These are phyloP conservation scores for Mylabris sibirica DNA, from an alignment of 2,888 invertebrate species.

Conservation along the genomic window DNA sequence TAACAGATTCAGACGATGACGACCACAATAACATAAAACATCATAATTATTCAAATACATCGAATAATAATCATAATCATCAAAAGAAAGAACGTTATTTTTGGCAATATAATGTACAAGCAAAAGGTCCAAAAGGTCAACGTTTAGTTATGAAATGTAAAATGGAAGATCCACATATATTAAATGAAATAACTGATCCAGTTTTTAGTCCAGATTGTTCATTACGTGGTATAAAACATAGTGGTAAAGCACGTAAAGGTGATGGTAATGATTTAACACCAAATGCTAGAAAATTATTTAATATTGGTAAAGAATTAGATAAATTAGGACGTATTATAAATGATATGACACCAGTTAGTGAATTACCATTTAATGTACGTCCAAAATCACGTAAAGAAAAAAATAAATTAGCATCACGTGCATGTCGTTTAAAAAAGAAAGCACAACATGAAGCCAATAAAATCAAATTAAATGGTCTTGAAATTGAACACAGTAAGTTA, in stretches of 20 bases:
- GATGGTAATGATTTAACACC: slow-evolving; percentile 98
- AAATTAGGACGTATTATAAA: slow-evolving; percentile 91
- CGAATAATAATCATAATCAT: slow-evolving; percentile 22
- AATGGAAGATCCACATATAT: slow-evolving; percentile 89
- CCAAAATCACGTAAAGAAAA: slow-evolving; percentile 97
- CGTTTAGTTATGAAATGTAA: slow-evolving; percentile 84
- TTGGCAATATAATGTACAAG: slow-evolving; percentile 99
- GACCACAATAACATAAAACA: slow-evolving; percentile 58
- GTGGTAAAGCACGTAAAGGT: slow-evolving; percentile 88
- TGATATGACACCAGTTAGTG: slow-evolving; percentile 95
- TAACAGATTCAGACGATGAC: slow-evolving; percentile 71
- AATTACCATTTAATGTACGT: slow-evolving; percentile 86
- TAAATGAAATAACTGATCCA: slow-evolving; percentile 92
- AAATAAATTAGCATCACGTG: slow-evolving; percentile 95
- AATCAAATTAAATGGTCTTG: slow-evolving; percentile 91
- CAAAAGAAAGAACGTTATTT: slow-evolving; percentile 85
- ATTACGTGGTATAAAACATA: slow-evolving; percentile 88
- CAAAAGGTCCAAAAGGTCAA: slow-evolving; percentile 97
- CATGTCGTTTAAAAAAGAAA: slow-evolving; percentile 97
- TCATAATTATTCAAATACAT: slow-evolving; percentile 40
- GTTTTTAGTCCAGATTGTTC: slow-evolving; percentile 94
- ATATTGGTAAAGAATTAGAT: slow-evolving; percentile 91
- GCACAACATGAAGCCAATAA: slow-evolving; percentile 99
- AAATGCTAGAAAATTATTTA: slow-evolving; percentile 88
- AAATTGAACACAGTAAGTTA: slow-evolving; percentile 91